Evolutionary conservation across 2,797 vertebrate species (phyloP), one percentile per base, ranked within the genome.

Genomic region (Zalophus californianus): DNA sequence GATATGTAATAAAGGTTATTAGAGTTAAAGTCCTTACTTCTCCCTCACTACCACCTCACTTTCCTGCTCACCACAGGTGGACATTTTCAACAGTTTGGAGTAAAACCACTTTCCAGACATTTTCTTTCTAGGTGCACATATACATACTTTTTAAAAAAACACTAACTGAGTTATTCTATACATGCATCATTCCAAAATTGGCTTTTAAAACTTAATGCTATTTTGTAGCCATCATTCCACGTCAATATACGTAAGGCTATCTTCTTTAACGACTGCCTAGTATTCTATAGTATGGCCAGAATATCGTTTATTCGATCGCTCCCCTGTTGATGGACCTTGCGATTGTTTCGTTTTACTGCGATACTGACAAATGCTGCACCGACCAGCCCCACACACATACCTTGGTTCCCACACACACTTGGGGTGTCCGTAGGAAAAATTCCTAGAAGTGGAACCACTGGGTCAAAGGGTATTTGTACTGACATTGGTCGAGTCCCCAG

Each of bases 81-180:
- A 82, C 25, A 13, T 78, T 90, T 96, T 97, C 56, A 90, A 95
- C 13, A 78, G 21, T 82, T 90, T 90, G 44, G 10, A 27, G 60
- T 87, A 93, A 96, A 94, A 54, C 13, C 10, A 86, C 70, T 96
- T 88, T 92, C 44, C 66, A 95, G 54, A 77, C 14, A 95, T 70
- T 86, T 87, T 84, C 70, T 68, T 93, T 75, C 38, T 92, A 95
- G 58, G 50, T 93, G 0, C 13, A 84, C 7, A 86, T 13, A 73
- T 38, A 72, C 20, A 60, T 7, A 83, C 20, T 80, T 92, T 60
- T 50, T 50, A 14, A 50, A 50, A 50, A 93, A 91, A 64, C 14
- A 50, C 41, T 83, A 90, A 60, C 44, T 73, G 64, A 90, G 86
- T 82, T 96, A 93, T 60, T 78, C 8, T 62, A 72, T 44, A 90